Conservation (phyloP, 2,797 vertebrate genomes). For the Peromyscus aztecus region DNA sequence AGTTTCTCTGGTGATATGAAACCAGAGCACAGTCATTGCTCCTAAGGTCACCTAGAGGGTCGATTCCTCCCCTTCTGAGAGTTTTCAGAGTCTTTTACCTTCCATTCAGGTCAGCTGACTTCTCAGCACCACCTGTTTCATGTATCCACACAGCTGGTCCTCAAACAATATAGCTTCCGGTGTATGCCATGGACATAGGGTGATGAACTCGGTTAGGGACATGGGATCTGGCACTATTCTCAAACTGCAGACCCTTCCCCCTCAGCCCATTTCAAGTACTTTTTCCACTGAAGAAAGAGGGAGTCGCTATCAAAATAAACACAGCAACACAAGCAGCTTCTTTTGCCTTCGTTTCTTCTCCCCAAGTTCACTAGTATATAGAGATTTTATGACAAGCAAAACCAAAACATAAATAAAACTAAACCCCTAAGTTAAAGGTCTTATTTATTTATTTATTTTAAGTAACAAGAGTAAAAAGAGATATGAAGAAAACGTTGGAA, state of each 20-base stretch:
- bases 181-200: neutral
- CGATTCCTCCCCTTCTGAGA: neutral
- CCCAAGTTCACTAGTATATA: neutral
- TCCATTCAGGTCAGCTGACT: neutral
- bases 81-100: neutral
- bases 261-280: neutral
- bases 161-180: neutral
- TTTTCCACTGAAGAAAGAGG: neutral
- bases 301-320: neutral
- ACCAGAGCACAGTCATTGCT: neutral
- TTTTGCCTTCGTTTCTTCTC: neutral
- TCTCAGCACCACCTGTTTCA: neutral
- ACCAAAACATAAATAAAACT: neutral
- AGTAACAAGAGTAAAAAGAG: neutral
- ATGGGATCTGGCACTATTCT: neutral
- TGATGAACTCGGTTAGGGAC: neutral
- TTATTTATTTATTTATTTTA: neutral
- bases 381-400: neutral
- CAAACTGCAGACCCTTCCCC: neutral
- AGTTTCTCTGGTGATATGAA: neutral
- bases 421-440: neutral
- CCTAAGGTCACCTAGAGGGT: neutral
- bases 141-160: neutral
- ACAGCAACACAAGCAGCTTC: neutral
- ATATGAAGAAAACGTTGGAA: neutral